Percentiles rank a stretch among this genome's conserved stretches.
phyloP scores from a whole-genome alignment of 2,888 invertebrate genomes.

The Linnaemya tessellans region DNA sequence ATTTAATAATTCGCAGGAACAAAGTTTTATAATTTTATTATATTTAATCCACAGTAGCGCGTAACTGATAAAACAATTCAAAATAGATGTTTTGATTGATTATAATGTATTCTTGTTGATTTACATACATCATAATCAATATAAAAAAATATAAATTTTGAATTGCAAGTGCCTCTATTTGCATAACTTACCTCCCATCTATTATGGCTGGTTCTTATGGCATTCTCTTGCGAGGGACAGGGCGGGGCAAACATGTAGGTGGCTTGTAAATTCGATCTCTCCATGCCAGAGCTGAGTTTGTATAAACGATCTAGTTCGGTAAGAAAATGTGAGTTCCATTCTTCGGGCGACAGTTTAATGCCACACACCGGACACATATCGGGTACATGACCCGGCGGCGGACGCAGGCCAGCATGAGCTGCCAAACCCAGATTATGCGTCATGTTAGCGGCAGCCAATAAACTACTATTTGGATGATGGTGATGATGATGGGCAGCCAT shows the following conservation, averaged over 20 bases:
- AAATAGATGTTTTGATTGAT: too few relatives aligned
- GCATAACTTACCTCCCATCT: conserved; percentile 86
- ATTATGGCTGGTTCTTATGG: conserved; percentile 84
- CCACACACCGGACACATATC: conserved; percentile 88
- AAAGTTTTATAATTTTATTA: background rate
- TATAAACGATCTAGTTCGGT: conserved; percentile 88
- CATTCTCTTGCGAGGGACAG: conserved; percentile 83
- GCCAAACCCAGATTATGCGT: conserved; percentile 74
- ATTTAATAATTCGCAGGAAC: background rate
- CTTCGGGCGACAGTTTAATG: conserved; percentile 86
- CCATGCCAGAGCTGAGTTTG: conserved; percentile 85
- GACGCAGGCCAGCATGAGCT: conserved; percentile 71
- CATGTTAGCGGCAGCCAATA: conserved; percentile 75
- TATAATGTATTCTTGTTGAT: too few relatives aligned
- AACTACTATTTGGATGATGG: conserved; percentile 74
- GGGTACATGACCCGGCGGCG: conserved; percentile 78
- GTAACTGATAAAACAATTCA: too few relatives aligned
- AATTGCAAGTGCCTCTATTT: too few relatives aligned
- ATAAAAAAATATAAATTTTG: too few relatives aligned
- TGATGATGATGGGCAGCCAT: conserved; percentile 77
- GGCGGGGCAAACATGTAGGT: conserved; percentile 82
- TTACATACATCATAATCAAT: too few relatives aligned
- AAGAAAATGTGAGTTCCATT: conserved; percentile 88
- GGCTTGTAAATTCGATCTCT: conserved; percentile 82
- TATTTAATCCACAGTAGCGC: too few relatives aligned